Evolutionary conservation across 2,888 invertebrate species (phyloP).

Genomic region (Sthenelais limicola): DNA sequence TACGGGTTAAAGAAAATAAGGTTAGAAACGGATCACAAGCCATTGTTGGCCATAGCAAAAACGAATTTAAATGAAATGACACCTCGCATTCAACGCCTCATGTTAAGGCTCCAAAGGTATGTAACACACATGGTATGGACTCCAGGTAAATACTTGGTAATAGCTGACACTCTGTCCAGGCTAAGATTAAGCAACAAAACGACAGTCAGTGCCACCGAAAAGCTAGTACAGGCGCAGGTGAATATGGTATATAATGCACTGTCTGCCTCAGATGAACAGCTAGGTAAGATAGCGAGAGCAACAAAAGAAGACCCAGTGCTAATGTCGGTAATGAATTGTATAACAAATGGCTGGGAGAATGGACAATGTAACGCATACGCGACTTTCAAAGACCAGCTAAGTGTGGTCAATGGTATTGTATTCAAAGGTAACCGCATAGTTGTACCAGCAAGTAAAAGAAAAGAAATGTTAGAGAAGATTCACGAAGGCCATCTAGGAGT

Average conservation of each 20-base stretch:
- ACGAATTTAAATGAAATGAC: background rate
- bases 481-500: background rate
- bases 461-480: background rate
- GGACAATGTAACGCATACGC: background rate
- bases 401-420: background rate
- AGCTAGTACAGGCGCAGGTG: background rate
- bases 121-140: background rate
- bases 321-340: background rate
- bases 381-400: background rate
- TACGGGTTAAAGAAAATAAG: background rate
- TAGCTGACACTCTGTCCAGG: background rate
- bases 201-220: too few relatives aligned
- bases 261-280: background rate
- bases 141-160: too few relatives aligned
- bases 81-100: background rate
- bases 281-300: background rate
- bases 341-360: background rate
- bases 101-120: conserved; percentile 7
- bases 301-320: background rate
- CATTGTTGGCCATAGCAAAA: background rate
- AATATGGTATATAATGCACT: background rate
- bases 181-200: too few relatives aligned
- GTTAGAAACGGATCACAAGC: conserved; percentile 6
- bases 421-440: conserved; percentile 4
- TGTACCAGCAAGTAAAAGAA: background rate